A percentile compares a stretch with the other conserved stretches of the same genome.
phyloP scores from a whole-genome alignment of 2,888 invertebrate genomes.

The Heliconius charithonia region DNA sequence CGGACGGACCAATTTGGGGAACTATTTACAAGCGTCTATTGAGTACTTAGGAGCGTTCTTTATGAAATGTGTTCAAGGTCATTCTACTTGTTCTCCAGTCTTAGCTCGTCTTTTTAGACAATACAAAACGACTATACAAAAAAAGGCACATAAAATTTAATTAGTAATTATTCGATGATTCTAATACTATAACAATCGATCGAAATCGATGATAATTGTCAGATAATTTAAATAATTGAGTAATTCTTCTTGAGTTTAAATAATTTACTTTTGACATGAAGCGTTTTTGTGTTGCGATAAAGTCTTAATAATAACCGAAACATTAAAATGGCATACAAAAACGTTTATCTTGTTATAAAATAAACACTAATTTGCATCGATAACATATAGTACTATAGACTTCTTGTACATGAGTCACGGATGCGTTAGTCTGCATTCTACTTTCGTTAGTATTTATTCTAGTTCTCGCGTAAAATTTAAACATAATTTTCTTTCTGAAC shows the following conservation, averaged over 20 bases:
- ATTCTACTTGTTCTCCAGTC: slow-evolving; percentile 41
- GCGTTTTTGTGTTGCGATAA: background rate
- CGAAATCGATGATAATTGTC: background rate
- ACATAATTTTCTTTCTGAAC: background rate
- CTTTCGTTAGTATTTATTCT: too few species aligned
- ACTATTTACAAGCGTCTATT: slow-evolving; percentile 69
- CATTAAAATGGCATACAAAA: background rate
- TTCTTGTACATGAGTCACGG: slow-evolving; percentile 55
- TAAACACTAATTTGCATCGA: slow-evolving; percentile 43
- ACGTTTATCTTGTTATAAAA: slow-evolving; percentile 20
- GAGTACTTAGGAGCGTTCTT: slow-evolving; percentile 56
- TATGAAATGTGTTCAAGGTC: slow-evolving; percentile 52
- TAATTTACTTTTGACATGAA: background rate
- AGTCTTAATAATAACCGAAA: background rate
- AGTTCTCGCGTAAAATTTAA: slow-evolving; percentile 30
- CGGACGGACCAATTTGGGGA: slow-evolving; percentile 73
- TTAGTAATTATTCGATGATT: background rate
- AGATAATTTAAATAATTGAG: too few species aligned
- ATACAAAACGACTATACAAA: slow-evolving; percentile 6
- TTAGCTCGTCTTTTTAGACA: slow-evolving; percentile 21
- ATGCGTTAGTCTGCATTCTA: slow-evolving; percentile 57
- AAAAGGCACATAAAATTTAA: background rate
- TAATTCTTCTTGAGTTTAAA: background rate
- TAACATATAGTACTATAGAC: slow-evolving; percentile 63
- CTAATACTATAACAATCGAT: background rate